A percentile compares a stretch with the other conserved stretches of the same genome.
Evolutionary conservation across 2,888 invertebrate species (phyloP).

Genomic region (Dasypolia templi): DNA sequence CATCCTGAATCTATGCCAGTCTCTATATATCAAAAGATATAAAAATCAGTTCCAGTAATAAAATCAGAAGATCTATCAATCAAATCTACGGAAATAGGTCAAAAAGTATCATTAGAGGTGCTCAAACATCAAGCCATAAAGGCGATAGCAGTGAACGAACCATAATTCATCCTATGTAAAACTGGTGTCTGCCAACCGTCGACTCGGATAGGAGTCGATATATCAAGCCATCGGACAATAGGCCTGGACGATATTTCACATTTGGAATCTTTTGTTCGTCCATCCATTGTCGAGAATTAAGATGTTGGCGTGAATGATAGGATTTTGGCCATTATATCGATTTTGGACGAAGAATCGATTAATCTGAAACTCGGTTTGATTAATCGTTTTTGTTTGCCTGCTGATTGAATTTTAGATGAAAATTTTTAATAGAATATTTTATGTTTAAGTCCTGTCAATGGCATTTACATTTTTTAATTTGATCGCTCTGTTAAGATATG

Average conservation of each 20-base stretch:
- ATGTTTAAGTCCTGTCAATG: background rate
- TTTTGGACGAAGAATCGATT: slow-evolving; percentile 48
- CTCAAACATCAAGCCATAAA: slow-evolving; percentile 45
- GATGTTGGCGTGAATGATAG: slow-evolving; percentile 66
- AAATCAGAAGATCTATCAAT: slow-evolving; percentile 51
- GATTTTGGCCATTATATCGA: slow-evolving; percentile 57
- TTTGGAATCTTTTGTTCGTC: slow-evolving; percentile 71
- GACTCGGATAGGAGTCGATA: slow-evolving; percentile 71
- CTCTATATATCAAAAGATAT: background rate
- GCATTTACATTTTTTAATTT: slow-evolving; percentile 19
- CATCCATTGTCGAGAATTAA: slow-evolving; percentile 74
- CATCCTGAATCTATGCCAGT: background rate
- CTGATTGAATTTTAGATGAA: slow-evolving; percentile 7
- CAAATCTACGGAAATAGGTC: slow-evolving; percentile 36
- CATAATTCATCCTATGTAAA: slow-evolving; percentile 69
- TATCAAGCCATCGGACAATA: slow-evolving; percentile 76
- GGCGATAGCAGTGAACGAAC: slow-evolving; percentile 35
- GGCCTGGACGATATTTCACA: slow-evolving; percentile 75
- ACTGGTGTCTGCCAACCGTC: slow-evolving; percentile 62
- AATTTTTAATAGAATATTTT: slow-evolving; percentile 17
- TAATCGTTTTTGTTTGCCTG: slow-evolving; percentile 38
- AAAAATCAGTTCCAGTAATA: slow-evolving; percentile 32
- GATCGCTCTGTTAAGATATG: slow-evolving; percentile 9
- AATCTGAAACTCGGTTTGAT: slow-evolving; percentile 38
- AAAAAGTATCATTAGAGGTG: slow-evolving; percentile 52